These are phyloP conservation scores for Dryobotodes eremita DNA, from an alignment of 2,888 invertebrate genomes.

Conservation along the genomic window DNA sequence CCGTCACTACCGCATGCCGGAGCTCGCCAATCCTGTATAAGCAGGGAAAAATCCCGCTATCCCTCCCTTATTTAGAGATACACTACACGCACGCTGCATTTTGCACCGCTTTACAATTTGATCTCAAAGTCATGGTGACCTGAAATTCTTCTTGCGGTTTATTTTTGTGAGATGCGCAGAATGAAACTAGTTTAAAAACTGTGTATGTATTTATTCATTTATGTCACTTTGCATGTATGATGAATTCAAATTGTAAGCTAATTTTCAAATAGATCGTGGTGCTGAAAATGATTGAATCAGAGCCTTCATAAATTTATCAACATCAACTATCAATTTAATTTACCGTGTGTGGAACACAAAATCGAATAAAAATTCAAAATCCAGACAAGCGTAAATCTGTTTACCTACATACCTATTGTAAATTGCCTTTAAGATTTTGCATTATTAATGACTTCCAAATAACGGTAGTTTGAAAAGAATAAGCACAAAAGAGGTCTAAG, in stretches of 20 bases:
- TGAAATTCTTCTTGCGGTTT: conserved; percentile 8
- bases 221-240: too few species aligned
- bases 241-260: background rate
- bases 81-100: conserved; percentile 23
- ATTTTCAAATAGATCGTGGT: background rate
- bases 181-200: background rate
- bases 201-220: background rate
- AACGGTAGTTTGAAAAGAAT: conserved; percentile 57
- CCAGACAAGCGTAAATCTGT: background rate
- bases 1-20: conserved; percentile 59
- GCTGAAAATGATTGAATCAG: background rate
- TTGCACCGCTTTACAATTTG: conserved; percentile 32
- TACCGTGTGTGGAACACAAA: background rate
- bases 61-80: conserved; percentile 54
- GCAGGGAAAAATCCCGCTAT: conserved; percentile 67
- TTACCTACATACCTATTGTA: background rate
- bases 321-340: conserved; percentile 15
- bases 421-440: conserved; percentile 11
- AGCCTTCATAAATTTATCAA: conserved; percentile 1
- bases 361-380: too few species aligned
- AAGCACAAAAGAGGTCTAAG: conserved; percentile 57
- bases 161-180: background rate
- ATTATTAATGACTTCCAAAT: conserved; percentile 47
- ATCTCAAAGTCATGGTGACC: conserved; percentile 36
- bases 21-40: conserved; percentile 58